Evolutionary conservation across 2,113 vertebrate genomes (phyloP), one percentile per base, ranked within the genome.

Genomic region (Alligator sinensis): DNA sequence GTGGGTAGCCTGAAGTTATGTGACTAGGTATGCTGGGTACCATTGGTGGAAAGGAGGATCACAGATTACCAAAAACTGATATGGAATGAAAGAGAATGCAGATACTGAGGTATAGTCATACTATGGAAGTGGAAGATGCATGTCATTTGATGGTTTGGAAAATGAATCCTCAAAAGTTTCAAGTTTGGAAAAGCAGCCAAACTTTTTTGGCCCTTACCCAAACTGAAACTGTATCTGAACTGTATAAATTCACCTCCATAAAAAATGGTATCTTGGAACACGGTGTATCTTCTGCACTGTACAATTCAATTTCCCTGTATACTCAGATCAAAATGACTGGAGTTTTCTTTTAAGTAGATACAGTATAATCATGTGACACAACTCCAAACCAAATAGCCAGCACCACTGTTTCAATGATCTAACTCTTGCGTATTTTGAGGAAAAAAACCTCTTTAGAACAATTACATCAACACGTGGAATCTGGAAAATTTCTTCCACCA

Each of bases 401-500:
- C 81, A 88, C 18, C 62, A 12, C 28, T 82, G 87, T 95, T 94
- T 64, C 78, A 92, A 70, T 84, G 87, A 93, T 80, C 34, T 62
- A 95, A 87, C 81, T 88, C 64, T 38, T 80, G 84, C 14, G 60
- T 74, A 72, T 82, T 97, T 74, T 91, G 74, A 68, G 90, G 87
- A 83, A 93, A 96, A 96, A 96, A 92, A 59, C 86, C 11, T 70
- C 72, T 63, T 74, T 87, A 70, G 88, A 95, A 94, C 96, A 97
- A 97, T 98, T 95, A 97, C 97, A 97, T 98, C 97, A 98, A 96
- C 95, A 94, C 83, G 19, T 90, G 96, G 96, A 96, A 97, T 96
- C 93, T 97, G 98, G 98, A 98, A 98, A 98, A 96, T 97, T 96
- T 98, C 96, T 97, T 96, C 95, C 97, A 86, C 88, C 34, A 38